A percentile compares a stretch with the other conserved stretches of the same genome.
Evolutionary conservation across 2,888 invertebrate species (phyloP).

Genomic region (Cephalotes varians): DNA sequence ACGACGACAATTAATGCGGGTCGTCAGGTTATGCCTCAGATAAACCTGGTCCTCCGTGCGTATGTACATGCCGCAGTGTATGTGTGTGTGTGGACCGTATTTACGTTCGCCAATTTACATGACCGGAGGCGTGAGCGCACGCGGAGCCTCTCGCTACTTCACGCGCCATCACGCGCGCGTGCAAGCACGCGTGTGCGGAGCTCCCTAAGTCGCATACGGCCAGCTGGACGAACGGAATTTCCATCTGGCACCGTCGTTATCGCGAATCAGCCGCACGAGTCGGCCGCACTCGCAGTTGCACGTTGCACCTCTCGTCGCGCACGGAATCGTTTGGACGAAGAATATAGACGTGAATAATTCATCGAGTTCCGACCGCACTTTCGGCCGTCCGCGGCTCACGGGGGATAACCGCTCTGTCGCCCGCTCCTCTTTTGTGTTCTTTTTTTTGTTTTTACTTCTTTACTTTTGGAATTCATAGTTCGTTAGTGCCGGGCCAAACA

Average conservation of each 20-base stretch:
- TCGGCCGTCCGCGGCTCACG: slow-evolving; percentile 38
- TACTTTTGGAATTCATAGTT: slow-evolving; percentile 72
- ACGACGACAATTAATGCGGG: slow-evolving; percentile 76
- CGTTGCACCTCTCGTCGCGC: slow-evolving; percentile 14
- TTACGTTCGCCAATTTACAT: slow-evolving; percentile 49
- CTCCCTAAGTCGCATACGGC: slow-evolving; percentile 11
- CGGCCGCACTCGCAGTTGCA: slow-evolving; percentile 35
- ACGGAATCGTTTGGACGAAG: slow-evolving; percentile 55
- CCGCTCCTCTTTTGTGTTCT: slow-evolving; percentile 45
- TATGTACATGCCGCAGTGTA: slow-evolving; percentile 6
- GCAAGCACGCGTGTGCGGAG: slow-evolving; percentile 31
- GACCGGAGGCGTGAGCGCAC: slow-evolving; percentile 32
- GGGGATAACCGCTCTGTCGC: slow-evolving; percentile 55
- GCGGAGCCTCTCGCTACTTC: slow-evolving; percentile 29
- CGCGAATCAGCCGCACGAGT: slow-evolving; percentile 31
- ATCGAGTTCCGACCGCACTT: slow-evolving; percentile 64
- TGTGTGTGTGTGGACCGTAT: slow-evolving; percentile 11
- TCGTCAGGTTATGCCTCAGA: slow-evolving; percentile 68
- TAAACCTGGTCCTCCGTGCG: slow-evolving; percentile 62
- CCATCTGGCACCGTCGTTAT: slow-evolving; percentile 51
- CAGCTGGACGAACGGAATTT: slow-evolving; percentile 35
- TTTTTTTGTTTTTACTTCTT: slow-evolving; percentile 53
- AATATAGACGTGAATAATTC: slow-evolving; percentile 74
- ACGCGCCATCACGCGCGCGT: slow-evolving; percentile 34
- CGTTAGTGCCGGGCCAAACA: slow-evolving; percentile 71